phyloP scores from a whole-genome alignment of 2,888 invertebrate genomes.

The Drosophila melanosoma region DNA sequence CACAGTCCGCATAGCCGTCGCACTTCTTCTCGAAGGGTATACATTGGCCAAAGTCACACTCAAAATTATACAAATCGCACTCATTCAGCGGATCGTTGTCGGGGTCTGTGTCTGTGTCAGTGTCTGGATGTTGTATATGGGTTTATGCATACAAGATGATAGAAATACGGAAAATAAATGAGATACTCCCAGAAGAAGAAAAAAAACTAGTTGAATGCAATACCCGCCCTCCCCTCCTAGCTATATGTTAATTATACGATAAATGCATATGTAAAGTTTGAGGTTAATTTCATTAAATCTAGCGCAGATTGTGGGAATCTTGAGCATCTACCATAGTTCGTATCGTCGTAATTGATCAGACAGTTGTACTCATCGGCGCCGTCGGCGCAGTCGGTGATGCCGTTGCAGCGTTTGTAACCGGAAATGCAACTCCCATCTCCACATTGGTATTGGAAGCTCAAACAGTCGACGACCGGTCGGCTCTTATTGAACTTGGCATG shows the following conservation, averaged over 20 bases:
- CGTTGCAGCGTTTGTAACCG: slow-evolving; percentile 87
- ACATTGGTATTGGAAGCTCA: slow-evolving; percentile 87
- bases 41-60: slow-evolving; percentile 83
- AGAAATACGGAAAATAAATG: slow-evolving; percentile 41
- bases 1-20: slow-evolving; percentile 87
- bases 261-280: neutral
- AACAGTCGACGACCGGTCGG: slow-evolving; percentile 80
- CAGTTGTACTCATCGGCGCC: slow-evolving; percentile 89
- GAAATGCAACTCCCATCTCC: slow-evolving; percentile 88
- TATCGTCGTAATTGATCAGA: slow-evolving; percentile 83
- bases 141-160: slow-evolving; percentile 26
- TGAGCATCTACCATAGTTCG: slow-evolving; percentile 77
- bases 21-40: slow-evolving; percentile 87
- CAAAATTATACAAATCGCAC: slow-evolving; percentile 84
- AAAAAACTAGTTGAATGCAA: neutral
- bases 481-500: slow-evolving; percentile 82
- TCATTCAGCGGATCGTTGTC: slow-evolving; percentile 70
- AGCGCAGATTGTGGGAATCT: neutral
- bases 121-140: slow-evolving; percentile 40
- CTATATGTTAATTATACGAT: neutral
- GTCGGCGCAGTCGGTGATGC: slow-evolving; percentile 86
- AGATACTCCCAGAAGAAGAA: slow-evolving; percentile 3
- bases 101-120: slow-evolving; percentile 51
- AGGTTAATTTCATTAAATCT: slow-evolving; percentile 14
- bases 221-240: neutral